phyloP scores from a whole-genome alignment of 1,140 invertebrate genomes.

The Phymorhynchus buccinoides region DNA sequence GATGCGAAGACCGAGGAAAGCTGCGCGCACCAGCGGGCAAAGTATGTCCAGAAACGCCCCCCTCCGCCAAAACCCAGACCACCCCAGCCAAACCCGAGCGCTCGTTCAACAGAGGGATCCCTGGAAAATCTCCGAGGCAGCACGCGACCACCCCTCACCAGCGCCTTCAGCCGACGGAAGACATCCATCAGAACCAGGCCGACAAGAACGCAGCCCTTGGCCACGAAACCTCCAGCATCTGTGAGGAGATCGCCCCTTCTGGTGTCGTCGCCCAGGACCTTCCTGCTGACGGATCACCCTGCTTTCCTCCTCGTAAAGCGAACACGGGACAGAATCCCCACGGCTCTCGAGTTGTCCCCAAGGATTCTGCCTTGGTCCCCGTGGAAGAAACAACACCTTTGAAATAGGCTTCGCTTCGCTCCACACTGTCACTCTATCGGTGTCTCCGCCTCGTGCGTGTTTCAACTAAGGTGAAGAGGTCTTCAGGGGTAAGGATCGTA shows the following conservation, averaged over 20 bases:
- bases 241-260: too few species aligned
- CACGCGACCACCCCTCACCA: neutral
- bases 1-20: neutral
- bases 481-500: neutral
- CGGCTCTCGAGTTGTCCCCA: neutral
- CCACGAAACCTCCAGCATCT: neutral
- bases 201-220: neutral
- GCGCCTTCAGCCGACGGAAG: neutral
- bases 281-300: neutral
- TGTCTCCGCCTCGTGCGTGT: neutral
- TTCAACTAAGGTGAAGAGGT: neutral
- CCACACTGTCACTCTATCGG: neutral
- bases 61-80: too few species aligned
- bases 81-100: neutral
- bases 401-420: neutral
- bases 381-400: neutral
- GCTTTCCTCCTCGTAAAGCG: neutral
- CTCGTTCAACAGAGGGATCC: neutral
- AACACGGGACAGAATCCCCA: neutral
- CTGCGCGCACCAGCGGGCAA: neutral
- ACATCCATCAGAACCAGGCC: neutral
- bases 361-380: neutral
- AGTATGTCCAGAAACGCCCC: neutral
- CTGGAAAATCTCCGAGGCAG: neutral
- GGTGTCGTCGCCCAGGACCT: neutral